phyloP scores from a whole-genome alignment of 64 coral and sea anemone species.

The Orbicella faveolata region DNA sequence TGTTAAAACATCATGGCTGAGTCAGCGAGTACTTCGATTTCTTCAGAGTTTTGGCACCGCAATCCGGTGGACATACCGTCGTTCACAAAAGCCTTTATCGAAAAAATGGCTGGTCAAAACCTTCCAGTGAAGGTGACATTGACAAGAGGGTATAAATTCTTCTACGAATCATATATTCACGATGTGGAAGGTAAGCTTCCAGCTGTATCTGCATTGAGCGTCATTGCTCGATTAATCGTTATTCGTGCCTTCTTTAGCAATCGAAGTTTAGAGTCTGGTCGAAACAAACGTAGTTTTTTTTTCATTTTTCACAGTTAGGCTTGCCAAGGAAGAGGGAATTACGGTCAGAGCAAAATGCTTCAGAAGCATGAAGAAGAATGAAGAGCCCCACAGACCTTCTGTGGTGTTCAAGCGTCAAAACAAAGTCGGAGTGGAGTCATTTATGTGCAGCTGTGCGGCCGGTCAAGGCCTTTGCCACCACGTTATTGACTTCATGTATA shows the following conservation, averaged over 20 bases:
- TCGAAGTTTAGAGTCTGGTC: conserved; percentile 5
- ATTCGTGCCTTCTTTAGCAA: not conserved
- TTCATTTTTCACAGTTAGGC: conserved; percentile 42
- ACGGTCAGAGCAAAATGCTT: conserved; percentile 26
- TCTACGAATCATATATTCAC: conserved; percentile 37
- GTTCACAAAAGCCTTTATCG: no score
- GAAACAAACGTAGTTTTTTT: not conserved
- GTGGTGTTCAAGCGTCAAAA: conserved; percentile 12
- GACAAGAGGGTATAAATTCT: conserved; percentile 62
- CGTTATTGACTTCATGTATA: no score
- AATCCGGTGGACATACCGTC: no score
- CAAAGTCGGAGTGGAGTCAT: conserved; percentile 2
- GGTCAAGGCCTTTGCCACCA: no score
- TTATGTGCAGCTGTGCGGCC: conserved; percentile 55
- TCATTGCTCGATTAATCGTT: conserved; percentile 4
- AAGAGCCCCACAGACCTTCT: conserved; percentile 49
- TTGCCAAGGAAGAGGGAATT: conserved; percentile 15
- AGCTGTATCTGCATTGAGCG: not conserved
- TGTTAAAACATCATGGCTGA: no score
- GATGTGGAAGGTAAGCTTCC: conserved; percentile 36
- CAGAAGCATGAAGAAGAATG: conserved; percentile 63
- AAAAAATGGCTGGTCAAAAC: conserved; percentile 39
- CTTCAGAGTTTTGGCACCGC: no score
- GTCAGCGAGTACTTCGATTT: no score
- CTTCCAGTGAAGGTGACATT: conserved; percentile 54